These are phyloP conservation scores for Ptychoptera albimana DNA, from an alignment of 2,888 invertebrate genomes.

Conservation along the genomic window DNA sequence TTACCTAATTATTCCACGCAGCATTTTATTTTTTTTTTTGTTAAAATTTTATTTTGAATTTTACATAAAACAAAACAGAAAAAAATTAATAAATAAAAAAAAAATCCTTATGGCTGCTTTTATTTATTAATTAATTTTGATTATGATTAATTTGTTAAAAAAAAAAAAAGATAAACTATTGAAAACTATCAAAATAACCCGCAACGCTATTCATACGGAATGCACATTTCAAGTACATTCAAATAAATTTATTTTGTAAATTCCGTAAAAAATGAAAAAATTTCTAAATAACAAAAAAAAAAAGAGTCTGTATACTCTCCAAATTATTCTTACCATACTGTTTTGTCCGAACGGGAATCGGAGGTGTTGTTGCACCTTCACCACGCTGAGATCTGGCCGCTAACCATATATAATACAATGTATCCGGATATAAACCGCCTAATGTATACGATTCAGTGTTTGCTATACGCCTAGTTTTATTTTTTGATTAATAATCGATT, in stretches of 20 bases:
- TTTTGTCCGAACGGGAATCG: constrained; percentile 86
- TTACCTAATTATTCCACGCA: too few relatives aligned
- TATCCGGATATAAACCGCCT: constrained; percentile 86
- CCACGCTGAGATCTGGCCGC: constrained; percentile 87
- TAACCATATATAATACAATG: constrained; percentile 91
- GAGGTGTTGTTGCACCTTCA: constrained; percentile 89
- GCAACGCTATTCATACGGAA: too few relatives aligned
- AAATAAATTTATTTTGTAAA: constrained; percentile 1
- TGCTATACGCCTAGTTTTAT: constrained; percentile 45
- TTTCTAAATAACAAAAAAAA: constrained; percentile 2
- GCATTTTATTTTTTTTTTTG: too few relatives aligned
- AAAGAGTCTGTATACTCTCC: not conserved
- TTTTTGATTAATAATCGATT: too few relatives aligned
- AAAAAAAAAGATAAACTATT: not conserved
- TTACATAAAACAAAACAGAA: too few relatives aligned
- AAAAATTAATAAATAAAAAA: too few relatives aligned
- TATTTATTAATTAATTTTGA: too few relatives aligned
- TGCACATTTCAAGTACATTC: constrained; percentile 1
- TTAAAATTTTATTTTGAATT: too few relatives aligned
- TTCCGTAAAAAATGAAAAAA: not conserved
- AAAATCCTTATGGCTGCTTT: too few relatives aligned
- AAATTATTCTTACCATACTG: constrained; percentile 78
- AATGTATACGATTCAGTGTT: constrained; percentile 75
- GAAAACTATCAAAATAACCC: not conserved
- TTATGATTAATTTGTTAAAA: too few relatives aligned